These are phyloP conservation scores for Macrotrachela quadricornifera DNA, from an alignment of 1,140 invertebrate species.

Conservation along the genomic window DNA sequence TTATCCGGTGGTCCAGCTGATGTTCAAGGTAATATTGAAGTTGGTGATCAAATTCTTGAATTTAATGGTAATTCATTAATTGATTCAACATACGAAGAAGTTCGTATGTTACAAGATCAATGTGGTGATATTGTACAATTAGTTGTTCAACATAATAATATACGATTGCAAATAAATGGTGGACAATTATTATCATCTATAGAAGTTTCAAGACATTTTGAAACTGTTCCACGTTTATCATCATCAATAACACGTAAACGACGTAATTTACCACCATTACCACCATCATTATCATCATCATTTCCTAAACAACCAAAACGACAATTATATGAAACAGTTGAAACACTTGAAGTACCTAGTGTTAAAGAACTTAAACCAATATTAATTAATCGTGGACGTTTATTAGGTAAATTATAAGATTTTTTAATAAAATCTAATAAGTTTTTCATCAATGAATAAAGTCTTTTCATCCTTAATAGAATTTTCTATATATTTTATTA, in stretches of 20 bases:
- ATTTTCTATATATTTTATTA: no score
- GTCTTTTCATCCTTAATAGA: no score
- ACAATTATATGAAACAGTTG: neutral
- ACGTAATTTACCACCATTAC: constrained; percentile 1
- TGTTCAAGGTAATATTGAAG: constrained; percentile 15
- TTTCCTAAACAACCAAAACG: neutral
- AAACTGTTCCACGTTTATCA: constrained; percentile 5
- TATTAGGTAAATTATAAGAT: no score
- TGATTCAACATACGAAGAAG: constrained; percentile 69
- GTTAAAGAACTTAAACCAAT: constrained; percentile 1
- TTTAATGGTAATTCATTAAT: constrained; percentile 61
- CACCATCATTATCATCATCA: neutral
- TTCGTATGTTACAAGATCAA: constrained; percentile 55
- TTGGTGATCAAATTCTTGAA: constrained; percentile 39
- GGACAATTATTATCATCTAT: neutral
- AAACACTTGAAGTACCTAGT: constrained; percentile 3
- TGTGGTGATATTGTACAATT: constrained; percentile 57
- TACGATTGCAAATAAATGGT: neutral
- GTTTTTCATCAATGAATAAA: no score
- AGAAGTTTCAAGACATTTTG: constrained; percentile 7
- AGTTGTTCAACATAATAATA: constrained; percentile 3
- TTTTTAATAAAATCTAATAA: no score
- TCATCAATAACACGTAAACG: neutral
- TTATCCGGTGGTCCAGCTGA: constrained; percentile 69
- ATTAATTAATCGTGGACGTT: neutral